Evolutionary conservation across 2,113 vertebrate species (phyloP).

Genomic region (Cryptotis parvus): DNA sequence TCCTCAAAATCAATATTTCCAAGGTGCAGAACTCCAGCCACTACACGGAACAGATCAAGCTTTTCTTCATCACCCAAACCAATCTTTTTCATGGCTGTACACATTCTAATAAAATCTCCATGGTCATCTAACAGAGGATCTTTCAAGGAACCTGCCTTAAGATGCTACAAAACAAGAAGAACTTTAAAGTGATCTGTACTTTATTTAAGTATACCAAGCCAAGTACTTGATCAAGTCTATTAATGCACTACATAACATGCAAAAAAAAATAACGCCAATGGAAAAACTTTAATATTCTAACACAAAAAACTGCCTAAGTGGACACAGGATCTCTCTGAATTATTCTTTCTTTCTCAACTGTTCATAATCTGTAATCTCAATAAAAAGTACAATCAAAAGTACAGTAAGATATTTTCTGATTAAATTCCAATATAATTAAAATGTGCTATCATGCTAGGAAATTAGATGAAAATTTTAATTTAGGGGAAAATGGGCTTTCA

Average conservation of each 20-base stretch:
- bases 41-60: constrained; percentile 96
- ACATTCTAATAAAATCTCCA: constrained; percentile 96
- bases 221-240: background rate
- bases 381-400: constrained; percentile 56
- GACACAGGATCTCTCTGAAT: background rate
- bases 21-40: constrained; percentile 97
- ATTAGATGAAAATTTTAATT: constrained; percentile 38
- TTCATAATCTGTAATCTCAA: background rate
- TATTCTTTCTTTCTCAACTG: constrained; percentile 28
- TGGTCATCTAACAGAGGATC: constrained; percentile 97
- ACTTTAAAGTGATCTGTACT: background rate
- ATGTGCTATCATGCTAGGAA: background rate
- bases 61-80: constrained; percentile 96
- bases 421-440: constrained; percentile 17
- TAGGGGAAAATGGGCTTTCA: background rate
- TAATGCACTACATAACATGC: constrained; percentile 65
- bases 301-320: constrained; percentile 38
- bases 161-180: constrained; percentile 88
- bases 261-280: constrained; percentile 71
- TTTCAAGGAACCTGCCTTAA: constrained; percentile 95
- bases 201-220: constrained; percentile 3
- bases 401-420: constrained; percentile 20
- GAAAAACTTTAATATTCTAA: constrained; percentile 47
- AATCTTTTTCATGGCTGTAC: constrained; percentile 98
- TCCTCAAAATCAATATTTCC: constrained; percentile 99